Evolutionary conservation across 53 echinoderm and acorn worm genomes (phyloP).

Genomic region (Holothuria scabra): DNA sequence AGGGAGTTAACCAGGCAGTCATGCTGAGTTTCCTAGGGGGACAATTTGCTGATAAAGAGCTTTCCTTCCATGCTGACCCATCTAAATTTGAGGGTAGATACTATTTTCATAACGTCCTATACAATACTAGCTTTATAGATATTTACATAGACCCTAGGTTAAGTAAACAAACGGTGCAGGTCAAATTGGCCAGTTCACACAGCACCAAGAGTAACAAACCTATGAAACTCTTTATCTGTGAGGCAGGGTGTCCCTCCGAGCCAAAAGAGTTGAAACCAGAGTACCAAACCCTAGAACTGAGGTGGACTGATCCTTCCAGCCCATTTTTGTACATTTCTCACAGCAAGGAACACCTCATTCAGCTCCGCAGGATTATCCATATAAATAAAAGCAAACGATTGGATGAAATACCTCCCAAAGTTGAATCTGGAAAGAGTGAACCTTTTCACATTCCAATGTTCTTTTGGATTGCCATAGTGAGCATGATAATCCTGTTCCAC

Average conservation of each 20-base stretch:
- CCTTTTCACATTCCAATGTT: slow-evolving; percentile 82
- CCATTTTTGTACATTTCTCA: slow-evolving; percentile 96
- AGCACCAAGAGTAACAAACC: slow-evolving; percentile 24
- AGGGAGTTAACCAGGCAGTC: slow-evolving; percentile 90
- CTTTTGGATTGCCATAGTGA: slow-evolving; percentile 83
- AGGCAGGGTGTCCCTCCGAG: slow-evolving; percentile 79
- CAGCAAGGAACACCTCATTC: slow-evolving; percentile 78
- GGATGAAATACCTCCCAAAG: slow-evolving; percentile 71
- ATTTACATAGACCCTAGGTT: slow-evolving; percentile 70
- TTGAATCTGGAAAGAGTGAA: slow-evolving; percentile 47
- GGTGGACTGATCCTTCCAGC: slow-evolving; percentile 93
- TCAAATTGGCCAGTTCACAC: slow-evolving; percentile 60
- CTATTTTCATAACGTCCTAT: slow-evolving; percentile 80
- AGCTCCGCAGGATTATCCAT: slow-evolving; percentile 88
- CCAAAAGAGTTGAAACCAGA: slow-evolving; percentile 69
- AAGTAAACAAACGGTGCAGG: slow-evolving; percentile 52
- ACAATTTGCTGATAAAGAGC: slow-evolving; percentile 90
- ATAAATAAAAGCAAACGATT: slow-evolving; percentile 78
- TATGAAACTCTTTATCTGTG: slow-evolving; percentile 77
- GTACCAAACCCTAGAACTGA: slow-evolving; percentile 69
- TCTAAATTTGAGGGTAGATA: slow-evolving; percentile 74
- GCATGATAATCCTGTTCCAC: slow-evolving; percentile 84
- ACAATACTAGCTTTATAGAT: slow-evolving; percentile 83
- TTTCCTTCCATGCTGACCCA: slow-evolving; percentile 95
- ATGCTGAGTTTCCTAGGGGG: slow-evolving; percentile 90